These are phyloP conservation scores for Riparia riparia DNA, from an alignment of 2,113 vertebrate species.

Conservation along the genomic window DNA sequence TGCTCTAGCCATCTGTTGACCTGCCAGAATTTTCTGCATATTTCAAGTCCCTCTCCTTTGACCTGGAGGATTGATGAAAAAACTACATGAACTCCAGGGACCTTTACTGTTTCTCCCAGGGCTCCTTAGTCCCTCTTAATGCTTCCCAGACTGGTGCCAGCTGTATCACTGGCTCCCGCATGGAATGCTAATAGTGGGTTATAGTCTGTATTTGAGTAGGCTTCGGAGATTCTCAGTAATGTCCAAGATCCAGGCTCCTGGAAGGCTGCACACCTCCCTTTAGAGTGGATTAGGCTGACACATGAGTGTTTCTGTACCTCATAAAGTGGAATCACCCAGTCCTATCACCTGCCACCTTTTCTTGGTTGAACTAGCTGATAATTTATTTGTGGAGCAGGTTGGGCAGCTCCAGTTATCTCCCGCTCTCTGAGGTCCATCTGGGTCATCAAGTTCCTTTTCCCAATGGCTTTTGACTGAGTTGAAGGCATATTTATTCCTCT, in stretches of 20 bases:
- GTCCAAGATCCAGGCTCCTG: background rate
- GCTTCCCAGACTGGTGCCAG: background rate
- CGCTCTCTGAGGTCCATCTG: background rate
- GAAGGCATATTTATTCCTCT: background rate
- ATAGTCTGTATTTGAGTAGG: background rate
- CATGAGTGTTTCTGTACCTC: background rate
- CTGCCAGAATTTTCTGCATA: background rate
- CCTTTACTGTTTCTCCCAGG: background rate
- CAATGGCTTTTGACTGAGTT: background rate
- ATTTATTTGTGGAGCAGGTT: background rate
- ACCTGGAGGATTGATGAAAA: background rate
- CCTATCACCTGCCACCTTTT: background rate
- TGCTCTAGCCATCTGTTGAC: background rate
- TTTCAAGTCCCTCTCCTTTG: background rate
- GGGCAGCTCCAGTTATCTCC: background rate
- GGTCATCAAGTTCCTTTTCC: background rate
- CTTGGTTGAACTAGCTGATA: background rate
- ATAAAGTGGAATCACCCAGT: background rate
- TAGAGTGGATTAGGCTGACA: background rate
- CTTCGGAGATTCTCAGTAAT: background rate
- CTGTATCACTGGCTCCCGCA: background rate
- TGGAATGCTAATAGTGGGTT: background rate
- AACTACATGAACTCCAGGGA: fast-evolving
- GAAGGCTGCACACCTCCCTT: background rate
- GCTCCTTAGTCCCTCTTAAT: background rate